Percentiles rank a stretch among this genome's conserved stretches.
Conservation (phyloP, 2,888 invertebrate genomes). For the Cistogaster globosa region DNA sequence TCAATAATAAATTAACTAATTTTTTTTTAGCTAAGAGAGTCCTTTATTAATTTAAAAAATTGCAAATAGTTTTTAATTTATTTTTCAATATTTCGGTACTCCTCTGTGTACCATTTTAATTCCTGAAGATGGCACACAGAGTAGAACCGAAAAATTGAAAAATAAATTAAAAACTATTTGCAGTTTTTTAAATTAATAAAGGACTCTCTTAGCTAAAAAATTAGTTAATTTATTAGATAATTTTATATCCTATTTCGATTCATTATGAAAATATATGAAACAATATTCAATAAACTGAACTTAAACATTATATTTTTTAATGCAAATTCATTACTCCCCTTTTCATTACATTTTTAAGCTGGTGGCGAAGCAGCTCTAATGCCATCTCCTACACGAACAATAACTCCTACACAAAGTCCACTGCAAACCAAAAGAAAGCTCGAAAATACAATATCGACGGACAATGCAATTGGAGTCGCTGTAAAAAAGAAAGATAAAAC, state of each 20-base stretch:
- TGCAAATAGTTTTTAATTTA: too few relatives aligned
- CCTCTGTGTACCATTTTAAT: too few relatives aligned
- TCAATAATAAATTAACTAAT: too few relatives aligned
- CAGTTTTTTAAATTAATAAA: too few relatives aligned
- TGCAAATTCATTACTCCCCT: conserved; percentile 68
- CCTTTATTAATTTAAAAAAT: too few relatives aligned
- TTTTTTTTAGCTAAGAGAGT: too few relatives aligned
- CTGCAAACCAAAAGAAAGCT: conserved; percentile 89
- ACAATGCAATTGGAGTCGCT: conserved; percentile 84
- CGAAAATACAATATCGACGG: conserved; percentile 89
- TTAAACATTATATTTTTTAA: conserved; percentile 74
- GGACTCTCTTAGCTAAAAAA: too few relatives aligned
- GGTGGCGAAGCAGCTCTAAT: conserved; percentile 84
- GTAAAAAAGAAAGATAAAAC: conserved; percentile 88
- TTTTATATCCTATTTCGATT: background rate
- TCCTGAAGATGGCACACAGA: too few relatives aligned
- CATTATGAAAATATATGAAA: conserved; percentile 11
- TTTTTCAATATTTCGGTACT: too few relatives aligned
- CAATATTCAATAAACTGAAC: conserved; percentile 76
- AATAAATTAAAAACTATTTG: too few relatives aligned
- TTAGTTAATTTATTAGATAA: too few relatives aligned
- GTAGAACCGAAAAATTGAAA: too few relatives aligned
- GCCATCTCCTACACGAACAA: conserved; percentile 86
- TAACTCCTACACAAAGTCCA: conserved; percentile 83
- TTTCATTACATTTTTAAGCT: conserved; percentile 76